Percentiles rank a stretch among this genome's conserved stretches.
Evolutionary conservation across 2,888 invertebrate genomes (phyloP).

Genomic region (Drosophila glabriapex): DNA sequence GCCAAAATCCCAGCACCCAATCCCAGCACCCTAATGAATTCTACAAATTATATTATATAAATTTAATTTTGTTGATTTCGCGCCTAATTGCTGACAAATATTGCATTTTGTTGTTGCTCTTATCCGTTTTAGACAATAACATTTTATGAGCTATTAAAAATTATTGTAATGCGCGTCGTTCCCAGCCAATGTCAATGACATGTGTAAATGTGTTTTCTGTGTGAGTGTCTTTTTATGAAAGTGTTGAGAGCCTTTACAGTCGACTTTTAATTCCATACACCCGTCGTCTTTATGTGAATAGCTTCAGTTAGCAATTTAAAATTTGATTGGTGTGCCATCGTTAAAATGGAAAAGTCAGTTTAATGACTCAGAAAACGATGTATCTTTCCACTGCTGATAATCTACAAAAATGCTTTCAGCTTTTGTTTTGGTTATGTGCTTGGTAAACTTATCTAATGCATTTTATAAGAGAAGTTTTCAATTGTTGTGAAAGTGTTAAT

Average conservation of each 20-base stretch:
- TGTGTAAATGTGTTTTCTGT: constrained; percentile 54
- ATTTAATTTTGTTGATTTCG: constrained; percentile 37
- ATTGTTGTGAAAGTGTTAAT: background rate
- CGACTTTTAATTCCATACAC: constrained; percentile 22
- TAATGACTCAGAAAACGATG: constrained; percentile 51
- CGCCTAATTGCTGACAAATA: constrained; percentile 66
- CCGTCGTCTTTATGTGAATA: constrained; percentile 58
- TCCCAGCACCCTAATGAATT: constrained; percentile 50
- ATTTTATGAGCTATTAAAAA: constrained; percentile 77
- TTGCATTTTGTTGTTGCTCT: constrained; percentile 31
- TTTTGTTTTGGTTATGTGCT: background rate
- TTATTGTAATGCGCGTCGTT: constrained; percentile 59
- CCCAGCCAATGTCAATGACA: constrained; percentile 70
- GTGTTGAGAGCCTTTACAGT: constrained; percentile 68
- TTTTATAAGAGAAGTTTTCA: background rate
- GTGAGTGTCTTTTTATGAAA: constrained; percentile 56
- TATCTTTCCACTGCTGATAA: constrained; percentile 8
- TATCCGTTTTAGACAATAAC: constrained; percentile 57
- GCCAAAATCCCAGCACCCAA: constrained; percentile 22
- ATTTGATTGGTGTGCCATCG: constrained; percentile 75
- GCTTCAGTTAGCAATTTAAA: constrained; percentile 60
- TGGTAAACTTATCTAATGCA: background rate
- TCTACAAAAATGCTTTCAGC: constrained; percentile 13
- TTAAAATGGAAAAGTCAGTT: constrained; percentile 63
- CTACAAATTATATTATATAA: constrained; percentile 52